Evolutionary conservation across 2,888 invertebrate species (phyloP), one percentile per base, ranked within the genome.

Genomic region (Parasteatoda lunata): DNA sequence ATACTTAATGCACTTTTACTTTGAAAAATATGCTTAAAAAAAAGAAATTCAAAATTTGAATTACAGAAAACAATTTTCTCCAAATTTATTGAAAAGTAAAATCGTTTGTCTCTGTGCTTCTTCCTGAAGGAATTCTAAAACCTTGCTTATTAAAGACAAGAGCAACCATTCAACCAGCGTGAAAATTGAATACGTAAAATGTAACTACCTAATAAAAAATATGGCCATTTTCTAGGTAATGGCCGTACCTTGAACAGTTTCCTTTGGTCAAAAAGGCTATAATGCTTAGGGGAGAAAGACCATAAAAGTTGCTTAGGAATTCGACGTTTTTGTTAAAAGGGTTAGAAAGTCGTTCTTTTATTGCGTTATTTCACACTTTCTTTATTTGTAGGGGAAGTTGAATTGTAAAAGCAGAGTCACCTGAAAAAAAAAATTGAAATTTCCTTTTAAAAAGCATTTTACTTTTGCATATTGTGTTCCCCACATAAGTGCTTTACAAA

Each of bases 141-240:
- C 30, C 48, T 69, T 69, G 69, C 71, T 84, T 84, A 84, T 84
- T 84, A 84, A 77, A 84, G 71, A 72, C 72, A 72, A 71, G 71
- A 77, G 77, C 66, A 69, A 69, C 64, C 49, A 72, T 51, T 72
- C 83, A 48, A 48, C 48, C 65, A 51, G 52, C 59, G 47, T 65
- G 71, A 71, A 84, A 82, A 84, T 84, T 84, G 83, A 84, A 84
- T 84, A 77, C 83, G 83, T 84, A 84, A 84, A 84, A 66, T 72
- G 83, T 77, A 84, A 84, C 77, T 77, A 69, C 83, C 54, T 77
- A 84, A 84, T 84, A 84, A 84, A 84, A 84, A 77, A 77, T 84
- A 84, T 84, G 66, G 83, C 83, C 77, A 71, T 77, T 84, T 30
- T 84, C 54, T 77, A 65, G 73, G 75, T 66, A 81, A 81, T 75